Evolutionary conservation across 1,140 invertebrate species (phyloP), one percentile per base, ranked within the genome.

Genomic region (Anagrus nilaparvatae): DNA sequence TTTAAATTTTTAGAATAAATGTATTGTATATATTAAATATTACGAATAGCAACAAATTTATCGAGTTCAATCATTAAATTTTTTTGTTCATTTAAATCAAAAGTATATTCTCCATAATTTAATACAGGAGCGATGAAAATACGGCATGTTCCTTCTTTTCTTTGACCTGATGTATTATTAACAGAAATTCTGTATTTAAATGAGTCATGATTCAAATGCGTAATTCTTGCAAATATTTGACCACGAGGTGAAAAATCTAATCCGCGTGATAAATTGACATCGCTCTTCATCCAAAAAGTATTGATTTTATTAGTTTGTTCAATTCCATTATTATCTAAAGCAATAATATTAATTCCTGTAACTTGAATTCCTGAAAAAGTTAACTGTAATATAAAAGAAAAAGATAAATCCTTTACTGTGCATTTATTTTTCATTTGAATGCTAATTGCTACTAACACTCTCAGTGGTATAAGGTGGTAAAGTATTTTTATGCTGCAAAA

Each of bases 1-100:
- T 24, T 28, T n/a, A 36, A 31, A 31, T 19, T 27, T 5, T 14
- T 17, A n/a, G 14, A 37, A 7, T n/a, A 12, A 27, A 12, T 7
- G 6, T 12, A 7, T 25, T 12, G 12, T 5, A 7, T 25, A 25
- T 7, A 5, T 16, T 39, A 40, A 10, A 57, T 8, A 13, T 40
- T 39, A 39, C 45, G 31, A 29, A 10, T 29, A 16, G 14, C 8
- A 2, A 36, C 33, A 6, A 47, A 47, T 17, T 84, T 84, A 59
- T 87, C 84, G 63, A 87, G 63, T 53, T 87, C 84, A 23, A 86
- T 75, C 75, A 85, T 83, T 19, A 85, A 60, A 3, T 69, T 54
- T 17, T 78, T 70, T 56, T 87, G 81, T 18, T 82, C 75, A 1
- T 74, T 64, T 53, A 82, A 76, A 48, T 87, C 81, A 10, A 64